These are phyloP conservation scores for Atherix ibis DNA, from an alignment of 2,888 invertebrate genomes.

Conservation along the genomic window DNA sequence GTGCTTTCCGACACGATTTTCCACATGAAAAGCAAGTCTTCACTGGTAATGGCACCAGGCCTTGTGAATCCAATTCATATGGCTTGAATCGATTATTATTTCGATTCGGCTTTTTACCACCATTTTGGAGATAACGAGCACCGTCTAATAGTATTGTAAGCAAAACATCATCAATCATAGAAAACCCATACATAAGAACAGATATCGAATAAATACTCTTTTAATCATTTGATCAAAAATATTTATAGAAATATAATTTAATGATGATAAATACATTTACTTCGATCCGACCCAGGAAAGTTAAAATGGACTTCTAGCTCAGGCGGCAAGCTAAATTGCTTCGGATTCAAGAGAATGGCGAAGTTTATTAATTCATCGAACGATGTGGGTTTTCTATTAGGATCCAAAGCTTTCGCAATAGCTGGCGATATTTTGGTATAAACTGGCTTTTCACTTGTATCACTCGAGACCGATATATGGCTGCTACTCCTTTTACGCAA, in stretches of 20 bases:
- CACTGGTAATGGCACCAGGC: conserved; percentile 64
- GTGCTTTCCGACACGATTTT: conserved; percentile 67
- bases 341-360: conserved; percentile 73
- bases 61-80: conserved; percentile 39
- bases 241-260: no score
- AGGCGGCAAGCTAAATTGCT: conserved; percentile 73
- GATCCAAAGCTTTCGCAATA: conserved; percentile 26
- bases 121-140: conserved; percentile 18
- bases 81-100: conserved; percentile 25
- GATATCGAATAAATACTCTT: no score
- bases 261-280: no score
- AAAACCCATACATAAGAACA: no score
- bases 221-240: no score
- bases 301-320: conserved; percentile 60
- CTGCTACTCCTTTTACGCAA: conserved; percentile 29
- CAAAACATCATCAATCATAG: no score
- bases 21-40: conserved; percentile 72
- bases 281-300: conserved; percentile 72
- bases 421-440: conserved; percentile 20
- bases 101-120: conserved; percentile 19
- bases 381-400: conserved; percentile 38
- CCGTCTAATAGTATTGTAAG: no score
- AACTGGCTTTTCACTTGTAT: conserved; percentile 18
- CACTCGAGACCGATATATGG: conserved; percentile 22
- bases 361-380: conserved; percentile 67